Conservation (phyloP, 1,140 invertebrate genomes). For the Doryteuthis pealeii region DNA sequence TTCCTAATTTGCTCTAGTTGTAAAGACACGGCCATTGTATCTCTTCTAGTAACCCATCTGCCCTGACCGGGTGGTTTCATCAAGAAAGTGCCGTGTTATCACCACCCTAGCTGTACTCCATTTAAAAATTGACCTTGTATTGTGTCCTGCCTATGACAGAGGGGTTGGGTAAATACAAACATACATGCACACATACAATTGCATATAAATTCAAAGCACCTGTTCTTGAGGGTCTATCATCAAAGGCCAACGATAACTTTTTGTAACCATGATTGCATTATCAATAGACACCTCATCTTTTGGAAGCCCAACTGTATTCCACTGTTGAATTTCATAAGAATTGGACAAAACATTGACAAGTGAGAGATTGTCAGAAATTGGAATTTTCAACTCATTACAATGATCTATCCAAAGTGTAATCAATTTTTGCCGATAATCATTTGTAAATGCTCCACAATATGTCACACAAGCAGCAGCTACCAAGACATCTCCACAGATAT, state of each 20-base stretch:
- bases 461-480: conserved; percentile 54
- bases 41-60: too few relatives aligned
- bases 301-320: conserved; percentile 80
- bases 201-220: conserved; percentile 53
- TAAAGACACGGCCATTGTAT: too few relatives aligned
- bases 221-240: conserved; percentile 90
- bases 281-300: conserved; percentile 80
- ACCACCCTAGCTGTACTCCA: too few relatives aligned
- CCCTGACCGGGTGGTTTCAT: too few relatives aligned
- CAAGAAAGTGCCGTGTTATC: too few relatives aligned
- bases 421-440: conserved; percentile 48
- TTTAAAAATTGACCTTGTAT: too few relatives aligned
- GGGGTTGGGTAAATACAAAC: too few relatives aligned
- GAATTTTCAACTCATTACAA: conserved; percentile 45
- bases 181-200: too few relatives aligned
- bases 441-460: conserved; percentile 58
- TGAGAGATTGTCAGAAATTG: conserved; percentile 62
- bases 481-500: conserved; percentile 56
- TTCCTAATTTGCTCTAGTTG: too few relatives aligned
- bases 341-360: conserved; percentile 76
- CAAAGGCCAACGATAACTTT: conserved; percentile 77
- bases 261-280: conserved; percentile 82
- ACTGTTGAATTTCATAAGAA: conserved; percentile 65
- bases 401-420: conserved; percentile 42
- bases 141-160: too few relatives aligned